Percentiles rank a stretch among this genome's conserved stretches.
phyloP scores from a whole-genome alignment of 2,113 vertebrate genomes.

The Melanerpes formicivorus region DNA sequence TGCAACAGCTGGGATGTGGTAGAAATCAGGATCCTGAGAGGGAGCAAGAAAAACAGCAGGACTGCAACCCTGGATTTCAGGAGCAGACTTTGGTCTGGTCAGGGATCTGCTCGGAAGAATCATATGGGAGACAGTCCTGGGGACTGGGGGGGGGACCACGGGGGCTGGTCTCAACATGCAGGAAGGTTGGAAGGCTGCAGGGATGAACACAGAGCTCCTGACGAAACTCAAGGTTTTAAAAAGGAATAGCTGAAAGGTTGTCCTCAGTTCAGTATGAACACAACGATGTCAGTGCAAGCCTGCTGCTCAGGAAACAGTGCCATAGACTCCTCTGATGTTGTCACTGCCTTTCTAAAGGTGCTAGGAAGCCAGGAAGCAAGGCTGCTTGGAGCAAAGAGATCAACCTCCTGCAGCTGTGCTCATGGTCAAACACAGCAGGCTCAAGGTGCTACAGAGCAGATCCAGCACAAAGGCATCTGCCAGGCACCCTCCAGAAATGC shows the following conservation, averaged over 20 bases:
- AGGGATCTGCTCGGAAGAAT: too few relatives aligned
- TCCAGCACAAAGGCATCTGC: background rate
- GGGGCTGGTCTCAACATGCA: background rate
- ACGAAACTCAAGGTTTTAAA: background rate
- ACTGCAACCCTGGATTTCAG: too few relatives aligned
- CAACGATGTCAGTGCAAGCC: background rate
- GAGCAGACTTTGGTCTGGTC: too few relatives aligned
- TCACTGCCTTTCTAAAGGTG: background rate
- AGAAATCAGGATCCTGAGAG: background rate
- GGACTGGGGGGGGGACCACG: too few relatives aligned
- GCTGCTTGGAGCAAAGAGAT: background rate
- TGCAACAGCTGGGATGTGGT: background rate
- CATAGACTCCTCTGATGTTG: background rate
- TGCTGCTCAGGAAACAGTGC: background rate
- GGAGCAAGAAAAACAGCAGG: background rate
- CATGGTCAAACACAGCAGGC: background rate
- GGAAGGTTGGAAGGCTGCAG: background rate
- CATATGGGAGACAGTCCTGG: too few relatives aligned
- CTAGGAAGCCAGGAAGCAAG: background rate
- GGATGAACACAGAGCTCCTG: background rate
- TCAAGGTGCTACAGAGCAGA: background rate
- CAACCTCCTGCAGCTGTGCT: background rate
- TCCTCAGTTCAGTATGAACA: background rate
- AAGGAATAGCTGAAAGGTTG: background rate
- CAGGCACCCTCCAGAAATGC: background rate